These are phyloP conservation scores for Thaumatotibia leucotreta DNA, from an alignment of 1,140 invertebrate species.

Conservation along the genomic window DNA sequence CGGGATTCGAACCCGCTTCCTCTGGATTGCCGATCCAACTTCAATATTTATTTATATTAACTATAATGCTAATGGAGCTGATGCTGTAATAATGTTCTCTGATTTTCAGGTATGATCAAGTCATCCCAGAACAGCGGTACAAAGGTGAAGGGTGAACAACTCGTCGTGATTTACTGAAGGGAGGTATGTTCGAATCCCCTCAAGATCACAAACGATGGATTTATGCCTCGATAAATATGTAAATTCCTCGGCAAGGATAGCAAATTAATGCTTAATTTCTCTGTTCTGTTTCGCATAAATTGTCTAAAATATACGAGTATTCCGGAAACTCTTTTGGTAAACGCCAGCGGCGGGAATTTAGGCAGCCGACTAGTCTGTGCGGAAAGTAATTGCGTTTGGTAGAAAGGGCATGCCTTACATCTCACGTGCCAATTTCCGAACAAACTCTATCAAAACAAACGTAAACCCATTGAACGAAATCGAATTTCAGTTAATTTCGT, in stretches of 20 bases:
- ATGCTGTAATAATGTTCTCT: not conserved
- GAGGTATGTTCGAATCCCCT: slow-evolving; percentile 8
- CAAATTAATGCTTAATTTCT: slow-evolving; percentile 59
- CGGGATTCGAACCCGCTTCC: no score
- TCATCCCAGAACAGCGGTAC: not conserved
- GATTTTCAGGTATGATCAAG: not conserved
- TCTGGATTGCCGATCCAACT: no score
- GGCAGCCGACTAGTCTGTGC: slow-evolving; percentile 32
- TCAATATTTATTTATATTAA: no score
- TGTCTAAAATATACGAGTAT: slow-evolving; percentile 51
- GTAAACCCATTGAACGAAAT: slow-evolving; percentile 26
- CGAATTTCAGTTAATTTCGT: no score
- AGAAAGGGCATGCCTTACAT: no score
- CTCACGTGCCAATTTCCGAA: no score
- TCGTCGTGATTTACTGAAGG: not conserved
- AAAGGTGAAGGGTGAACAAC: not conserved
- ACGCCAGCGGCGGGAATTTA: slow-evolving; percentile 30
- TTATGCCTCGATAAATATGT: slow-evolving; percentile 57
- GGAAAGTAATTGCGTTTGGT: no score
- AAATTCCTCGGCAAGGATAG: slow-evolving; percentile 47
- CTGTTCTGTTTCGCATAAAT: slow-evolving; percentile 49
- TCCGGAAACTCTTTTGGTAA: slow-evolving; percentile 44
- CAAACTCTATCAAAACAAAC: slow-evolving; percentile 42
- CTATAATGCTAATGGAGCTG: no score
- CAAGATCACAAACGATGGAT: slow-evolving; percentile 45